Evolutionary conservation across 2,113 vertebrate genomes (phyloP), one percentile per base, ranked within the genome.

Genomic region (Steatornis caripensis): DNA sequence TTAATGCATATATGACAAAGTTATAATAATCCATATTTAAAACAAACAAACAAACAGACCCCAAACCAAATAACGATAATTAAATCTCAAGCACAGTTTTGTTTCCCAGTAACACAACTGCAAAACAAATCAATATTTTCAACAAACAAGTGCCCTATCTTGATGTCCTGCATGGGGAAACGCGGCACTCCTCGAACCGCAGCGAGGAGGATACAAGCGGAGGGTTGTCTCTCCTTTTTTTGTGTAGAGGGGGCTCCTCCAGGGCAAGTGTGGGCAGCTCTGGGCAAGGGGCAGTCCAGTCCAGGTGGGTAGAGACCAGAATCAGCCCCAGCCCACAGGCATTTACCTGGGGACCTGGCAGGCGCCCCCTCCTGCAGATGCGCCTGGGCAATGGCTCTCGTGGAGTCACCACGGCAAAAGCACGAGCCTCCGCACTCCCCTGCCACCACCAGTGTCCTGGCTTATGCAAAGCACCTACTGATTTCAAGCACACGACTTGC

Each of bases 121-220:
- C 76, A 94, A 97, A 87, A 96, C 92, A 85, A 93, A 60, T 72
- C 74, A 94, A 39, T 65, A 43, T 94, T 97, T 97, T 97, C 90
- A 93, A 96, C 32, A 76, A 54, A 87, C 43, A 94, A 92, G 41
- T 83, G 39, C 29, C 89, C 80, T 94, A 11, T 95, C 86, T 93
- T 89, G 66, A 70, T 48, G 1, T n/a, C 41, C 49, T 83, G 75
- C 48, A 12, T 48, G 21, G 77, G 26, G 58, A 90, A 97, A 53
- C 79, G 54, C 0, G 1, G 27, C 37, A 78, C 64, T 91, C 36
- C 76, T 90, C 4, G 0, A 58, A 29, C 75, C 49, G 75, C 61
- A 43, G 77, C 0, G 1, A 95, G 70, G 39, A 85, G 34, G 29
- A 81, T 19, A 55, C 27, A 24, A 23, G 4, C 18, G n/a, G 32